These are phyloP conservation scores for Oreochromis spilurus DNA, from an alignment of 2,113 vertebrate species.

Conservation along the genomic window DNA sequence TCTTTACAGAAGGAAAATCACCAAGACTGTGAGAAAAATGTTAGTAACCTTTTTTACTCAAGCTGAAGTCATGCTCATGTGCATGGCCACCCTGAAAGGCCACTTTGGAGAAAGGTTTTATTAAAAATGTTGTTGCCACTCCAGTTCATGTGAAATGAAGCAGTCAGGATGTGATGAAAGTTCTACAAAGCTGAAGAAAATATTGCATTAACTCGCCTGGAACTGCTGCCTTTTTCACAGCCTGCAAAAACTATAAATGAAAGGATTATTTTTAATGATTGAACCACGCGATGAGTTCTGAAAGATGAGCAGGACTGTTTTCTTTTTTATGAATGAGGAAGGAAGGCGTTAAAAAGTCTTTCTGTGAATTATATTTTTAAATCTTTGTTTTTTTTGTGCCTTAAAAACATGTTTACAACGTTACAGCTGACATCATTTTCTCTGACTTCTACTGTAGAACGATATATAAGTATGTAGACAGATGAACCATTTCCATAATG, in stretches of 20 bases:
- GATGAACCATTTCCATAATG: neutral
- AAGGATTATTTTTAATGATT: neutral
- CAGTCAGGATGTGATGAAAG: neutral
- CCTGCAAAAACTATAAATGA: neutral
- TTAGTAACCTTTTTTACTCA: neutral
- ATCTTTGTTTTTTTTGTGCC: neutral
- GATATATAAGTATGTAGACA: neutral
- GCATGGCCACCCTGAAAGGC: neutral
- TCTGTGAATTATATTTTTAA: neutral
- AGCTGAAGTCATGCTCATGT: neutral
- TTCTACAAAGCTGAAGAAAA: neutral
- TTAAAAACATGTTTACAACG: neutral
- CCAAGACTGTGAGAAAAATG: neutral
- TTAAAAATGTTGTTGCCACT: neutral
- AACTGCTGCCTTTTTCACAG: neutral
- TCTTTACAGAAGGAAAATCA: neutral
- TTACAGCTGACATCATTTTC: neutral
- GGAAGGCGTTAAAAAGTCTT: neutral
- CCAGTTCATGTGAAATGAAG: neutral
- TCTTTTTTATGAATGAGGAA: neutral
- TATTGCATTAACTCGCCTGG: neutral
- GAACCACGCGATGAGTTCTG: neutral
- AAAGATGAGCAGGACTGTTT: neutral
- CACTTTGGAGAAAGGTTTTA: neutral
- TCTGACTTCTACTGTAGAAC: neutral